Evolutionary conservation across 1,140 invertebrate genomes (phyloP).

Genomic region (Acromyrmex heyeri): DNA sequence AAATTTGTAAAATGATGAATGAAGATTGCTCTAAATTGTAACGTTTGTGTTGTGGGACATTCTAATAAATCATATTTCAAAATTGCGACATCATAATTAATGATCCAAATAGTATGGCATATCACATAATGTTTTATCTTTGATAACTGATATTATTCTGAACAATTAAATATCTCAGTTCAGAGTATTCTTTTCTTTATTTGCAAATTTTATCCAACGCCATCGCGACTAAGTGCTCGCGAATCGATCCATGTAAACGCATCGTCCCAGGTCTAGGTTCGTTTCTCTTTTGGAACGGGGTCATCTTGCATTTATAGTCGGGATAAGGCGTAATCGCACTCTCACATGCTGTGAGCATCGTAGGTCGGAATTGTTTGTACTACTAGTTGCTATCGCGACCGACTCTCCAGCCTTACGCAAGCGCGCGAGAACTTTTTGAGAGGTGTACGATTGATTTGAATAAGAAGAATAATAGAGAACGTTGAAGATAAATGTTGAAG

Average conservation of each 20-base stretch:
- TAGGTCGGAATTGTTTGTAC: constrained; percentile 61
- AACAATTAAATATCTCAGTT: constrained; percentile 10
- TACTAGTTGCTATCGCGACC: constrained; percentile 51
- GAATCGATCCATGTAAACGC: constrained; percentile 29
- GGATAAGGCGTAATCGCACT: constrained; percentile 32
- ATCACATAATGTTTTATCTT: not conserved
- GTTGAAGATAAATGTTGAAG: not conserved
- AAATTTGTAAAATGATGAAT: not conserved
- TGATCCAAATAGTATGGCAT: not conserved
- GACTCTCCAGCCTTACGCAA: constrained; percentile 24
- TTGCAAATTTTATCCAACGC: constrained; percentile 3
- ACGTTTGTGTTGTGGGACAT: not conserved
- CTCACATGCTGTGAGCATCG: constrained; percentile 48
- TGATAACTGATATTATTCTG: not conserved
- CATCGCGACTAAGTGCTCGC: not conserved
- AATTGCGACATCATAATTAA: not conserved
- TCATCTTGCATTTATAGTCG: constrained; percentile 47
- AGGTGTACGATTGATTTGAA: constrained; percentile 50
- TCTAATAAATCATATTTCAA: not conserved
- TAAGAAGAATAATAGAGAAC: constrained; percentile 1
- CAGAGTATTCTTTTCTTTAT: not conserved
- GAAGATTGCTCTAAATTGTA: not conserved
- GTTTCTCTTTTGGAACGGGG: constrained; percentile 30
- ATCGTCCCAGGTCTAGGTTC: constrained; percentile 3
- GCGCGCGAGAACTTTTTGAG: constrained; percentile 28